Evolutionary conservation across 1,140 invertebrate species (phyloP).

Genomic region (Drosophila repletoides): DNA sequence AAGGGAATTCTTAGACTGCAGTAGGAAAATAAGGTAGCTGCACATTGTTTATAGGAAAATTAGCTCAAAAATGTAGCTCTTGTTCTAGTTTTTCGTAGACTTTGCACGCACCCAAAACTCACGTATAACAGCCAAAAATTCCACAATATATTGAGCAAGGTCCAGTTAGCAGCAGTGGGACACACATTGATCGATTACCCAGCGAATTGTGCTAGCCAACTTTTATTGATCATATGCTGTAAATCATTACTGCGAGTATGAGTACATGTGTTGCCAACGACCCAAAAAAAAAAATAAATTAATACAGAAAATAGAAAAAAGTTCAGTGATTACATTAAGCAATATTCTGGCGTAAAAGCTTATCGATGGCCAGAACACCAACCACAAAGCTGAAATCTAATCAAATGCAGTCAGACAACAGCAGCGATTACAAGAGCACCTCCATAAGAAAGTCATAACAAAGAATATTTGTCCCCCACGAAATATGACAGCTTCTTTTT

Average conservation of each 20-base stretch:
- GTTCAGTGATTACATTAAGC: conserved; percentile 50
- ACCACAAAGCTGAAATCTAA: conserved; percentile 6
- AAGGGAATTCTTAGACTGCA: too few relatives aligned
- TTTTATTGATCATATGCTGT: conserved; percentile 62
- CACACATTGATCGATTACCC: conserved; percentile 63
- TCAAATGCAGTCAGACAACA: conserved; percentile 18
- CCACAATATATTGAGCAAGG: conserved; percentile 67
- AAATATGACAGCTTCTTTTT: background rate
- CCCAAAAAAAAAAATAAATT: conserved; percentile 32
- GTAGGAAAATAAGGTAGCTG: too few relatives aligned
- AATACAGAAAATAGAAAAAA: background rate
- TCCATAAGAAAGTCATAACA: too few relatives aligned
- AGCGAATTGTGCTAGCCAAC: conserved; percentile 36
- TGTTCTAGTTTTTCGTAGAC: background rate
- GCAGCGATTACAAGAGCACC: conserved; percentile 1
- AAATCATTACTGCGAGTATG: too few relatives aligned
- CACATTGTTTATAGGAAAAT: too few relatives aligned
- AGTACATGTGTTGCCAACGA: conserved; percentile 47
- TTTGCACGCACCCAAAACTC: too few relatives aligned
- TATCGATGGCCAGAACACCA: conserved; percentile 17
- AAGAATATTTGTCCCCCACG: background rate
- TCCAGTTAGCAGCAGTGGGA: conserved; percentile 54
- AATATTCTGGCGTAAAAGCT: conserved; percentile 25
- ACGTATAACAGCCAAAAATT: conserved; percentile 19
- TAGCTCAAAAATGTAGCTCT: background rate